Percentiles rank a stretch among this genome's conserved stretches.
These are phyloP conservation scores for Dasypogon diadema DNA, from an alignment of 2,888 invertebrate species.

Conservation along the genomic window DNA sequence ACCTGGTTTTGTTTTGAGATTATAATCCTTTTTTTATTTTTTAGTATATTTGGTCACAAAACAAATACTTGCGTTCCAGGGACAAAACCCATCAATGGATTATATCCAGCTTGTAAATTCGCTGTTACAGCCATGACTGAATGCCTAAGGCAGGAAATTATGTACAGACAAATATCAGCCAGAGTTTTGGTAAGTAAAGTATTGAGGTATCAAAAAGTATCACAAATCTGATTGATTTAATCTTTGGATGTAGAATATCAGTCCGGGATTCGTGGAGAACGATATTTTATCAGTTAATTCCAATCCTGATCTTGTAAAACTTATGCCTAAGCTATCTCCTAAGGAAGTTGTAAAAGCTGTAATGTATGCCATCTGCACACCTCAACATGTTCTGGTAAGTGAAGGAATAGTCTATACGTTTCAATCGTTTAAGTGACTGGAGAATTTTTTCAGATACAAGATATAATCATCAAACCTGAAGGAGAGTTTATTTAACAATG, in stretches of 20 bases:
- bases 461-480: constrained; percentile 60
- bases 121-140: constrained; percentile 65
- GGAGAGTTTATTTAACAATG: constrained; percentile 60
- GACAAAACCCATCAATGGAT: constrained; percentile 60
- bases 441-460: constrained; percentile 58
- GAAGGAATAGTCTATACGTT: background rate
- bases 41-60: constrained; percentile 61
- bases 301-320: constrained; percentile 59
- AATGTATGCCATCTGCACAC: constrained; percentile 60
- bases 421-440: background rate
- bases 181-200: constrained; percentile 62
- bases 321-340: constrained; percentile 60
- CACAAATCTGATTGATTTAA: background rate
- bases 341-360: constrained; percentile 61
- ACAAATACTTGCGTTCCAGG: constrained; percentile 61
- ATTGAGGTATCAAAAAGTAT: too few relatives aligned
- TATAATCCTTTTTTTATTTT: constrained; percentile 51
- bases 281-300: constrained; percentile 59
- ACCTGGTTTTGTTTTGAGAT: background rate
- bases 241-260: constrained; percentile 58
- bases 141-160: constrained; percentile 64
- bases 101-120: constrained; percentile 62
- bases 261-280: constrained; percentile 60
- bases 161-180: constrained; percentile 61
- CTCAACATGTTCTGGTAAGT: constrained; percentile 61